Conservation (phyloP, 92 coral and sea anemone species). For the Umimayanthus chanpuru region DNA sequence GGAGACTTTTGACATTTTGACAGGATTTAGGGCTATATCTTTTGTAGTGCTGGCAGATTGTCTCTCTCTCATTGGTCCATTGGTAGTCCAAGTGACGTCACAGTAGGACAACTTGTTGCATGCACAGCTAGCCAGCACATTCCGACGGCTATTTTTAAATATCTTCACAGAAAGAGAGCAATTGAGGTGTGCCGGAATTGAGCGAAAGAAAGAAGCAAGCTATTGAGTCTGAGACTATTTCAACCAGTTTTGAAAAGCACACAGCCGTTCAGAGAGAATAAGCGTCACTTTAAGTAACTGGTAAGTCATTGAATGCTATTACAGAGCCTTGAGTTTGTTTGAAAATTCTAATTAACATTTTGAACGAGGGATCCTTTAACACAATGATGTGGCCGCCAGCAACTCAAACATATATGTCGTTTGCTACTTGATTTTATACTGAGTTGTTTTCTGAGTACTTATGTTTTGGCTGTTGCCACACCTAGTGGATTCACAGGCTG, state of each 20-base stretch:
- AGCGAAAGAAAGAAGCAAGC: neutral
- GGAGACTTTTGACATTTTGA: neutral
- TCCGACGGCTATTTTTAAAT: constrained; percentile 31
- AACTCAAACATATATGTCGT: neutral
- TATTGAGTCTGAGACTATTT: neutral
- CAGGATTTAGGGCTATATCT: neutral
- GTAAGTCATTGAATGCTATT: neutral
- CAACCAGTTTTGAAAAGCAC: neutral
- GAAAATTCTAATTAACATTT: constrained; percentile 13
- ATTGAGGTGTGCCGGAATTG: constrained; percentile 9
- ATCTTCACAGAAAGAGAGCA: constrained; percentile 14
- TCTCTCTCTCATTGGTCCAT: neutral
- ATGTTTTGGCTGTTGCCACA: neutral
- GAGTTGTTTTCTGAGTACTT: neutral
- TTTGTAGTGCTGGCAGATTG: too few relatives aligned
- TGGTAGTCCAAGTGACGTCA: constrained; percentile 19
- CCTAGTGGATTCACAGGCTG: neutral
- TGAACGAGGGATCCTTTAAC: neutral
- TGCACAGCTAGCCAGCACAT: constrained; percentile 18
- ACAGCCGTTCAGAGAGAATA: neutral
- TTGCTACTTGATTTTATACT: neutral
- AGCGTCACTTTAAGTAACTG: neutral
- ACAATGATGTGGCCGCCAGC: neutral
- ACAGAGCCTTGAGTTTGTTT: neutral
- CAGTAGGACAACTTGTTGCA: neutral